Conservation (phyloP, 2,797 vertebrate genomes). For the Platalea minor region DNA sequence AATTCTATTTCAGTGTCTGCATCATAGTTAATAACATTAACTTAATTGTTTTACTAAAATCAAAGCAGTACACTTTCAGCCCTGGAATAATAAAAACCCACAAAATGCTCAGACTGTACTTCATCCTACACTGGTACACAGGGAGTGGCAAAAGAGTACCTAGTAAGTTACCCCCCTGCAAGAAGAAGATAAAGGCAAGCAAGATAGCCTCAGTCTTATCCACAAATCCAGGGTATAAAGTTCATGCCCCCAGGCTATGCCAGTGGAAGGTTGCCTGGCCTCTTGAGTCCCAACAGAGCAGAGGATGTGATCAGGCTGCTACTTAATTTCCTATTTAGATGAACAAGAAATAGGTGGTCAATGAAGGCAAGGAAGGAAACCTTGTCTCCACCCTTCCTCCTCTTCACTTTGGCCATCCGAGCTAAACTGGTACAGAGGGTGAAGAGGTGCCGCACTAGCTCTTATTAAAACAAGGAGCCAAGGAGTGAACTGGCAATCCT, state of each 20-base stretch:
- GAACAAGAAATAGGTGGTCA: not conserved
- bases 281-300: not conserved
- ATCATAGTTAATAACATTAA: not conserved
- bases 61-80: not conserved
- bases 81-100: not conserved
- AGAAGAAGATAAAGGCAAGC: not conserved
- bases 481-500: accelerated
- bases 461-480: not conserved
- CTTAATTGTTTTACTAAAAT: not conserved
- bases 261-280: not conserved
- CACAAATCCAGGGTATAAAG: not conserved
- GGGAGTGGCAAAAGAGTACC: not conserved
- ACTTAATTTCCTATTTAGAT: not conserved
- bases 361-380: not conserved
- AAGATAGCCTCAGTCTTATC: not conserved
- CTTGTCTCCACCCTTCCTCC: not conserved
- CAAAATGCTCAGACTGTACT: not conserved
- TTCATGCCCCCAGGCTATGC: not conserved
- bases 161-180: not conserved
- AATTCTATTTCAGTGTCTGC: not conserved
- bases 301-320: not conserved
- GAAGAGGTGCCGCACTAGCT: not conserved
- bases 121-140: not conserved
- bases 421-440: not conserved
- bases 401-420: not conserved